Evolutionary conservation across 2,113 vertebrate genomes (phyloP).

Genomic region (Mormyrus iriodes): DNA sequence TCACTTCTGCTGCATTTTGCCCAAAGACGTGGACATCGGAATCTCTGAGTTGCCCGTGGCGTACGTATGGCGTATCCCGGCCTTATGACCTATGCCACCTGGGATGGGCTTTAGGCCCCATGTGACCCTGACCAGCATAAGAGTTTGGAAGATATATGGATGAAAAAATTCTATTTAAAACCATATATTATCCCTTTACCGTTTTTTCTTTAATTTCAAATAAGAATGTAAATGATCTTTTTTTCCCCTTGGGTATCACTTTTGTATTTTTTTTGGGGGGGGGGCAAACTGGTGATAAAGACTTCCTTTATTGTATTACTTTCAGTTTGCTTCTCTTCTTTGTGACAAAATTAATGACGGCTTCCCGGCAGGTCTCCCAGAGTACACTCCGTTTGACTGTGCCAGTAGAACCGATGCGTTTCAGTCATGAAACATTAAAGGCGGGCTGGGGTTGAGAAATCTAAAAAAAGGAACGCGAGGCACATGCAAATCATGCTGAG

Average conservation of each 20-base stretch:
- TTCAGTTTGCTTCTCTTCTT: background rate
- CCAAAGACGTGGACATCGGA: background rate
- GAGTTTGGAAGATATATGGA: background rate
- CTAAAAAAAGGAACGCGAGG: background rate
- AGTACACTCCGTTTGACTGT: background rate
- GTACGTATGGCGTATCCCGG: background rate
- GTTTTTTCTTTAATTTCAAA: background rate
- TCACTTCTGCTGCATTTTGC: background rate
- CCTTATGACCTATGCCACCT: background rate
- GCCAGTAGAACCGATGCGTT: background rate
- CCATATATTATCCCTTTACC: background rate
- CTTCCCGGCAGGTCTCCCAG: background rate
- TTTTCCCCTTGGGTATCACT: background rate
- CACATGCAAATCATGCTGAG: conserved; percentile 25
- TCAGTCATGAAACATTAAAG: conserved; percentile 25
- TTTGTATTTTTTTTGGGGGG: background rate
- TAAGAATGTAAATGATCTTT: background rate
- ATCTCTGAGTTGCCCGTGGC: background rate
- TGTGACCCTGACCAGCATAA: background rate
- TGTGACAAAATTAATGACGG: background rate
- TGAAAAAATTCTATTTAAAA: background rate
- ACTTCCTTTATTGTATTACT: background rate
- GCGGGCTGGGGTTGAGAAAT: background rate
- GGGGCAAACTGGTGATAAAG: background rate
- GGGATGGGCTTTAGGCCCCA: background rate